A percentile compares a stretch with the other conserved stretches of the same genome.
Conservation (phyloP, 2,888 invertebrate species). For the Mimachlamys varia region DNA sequence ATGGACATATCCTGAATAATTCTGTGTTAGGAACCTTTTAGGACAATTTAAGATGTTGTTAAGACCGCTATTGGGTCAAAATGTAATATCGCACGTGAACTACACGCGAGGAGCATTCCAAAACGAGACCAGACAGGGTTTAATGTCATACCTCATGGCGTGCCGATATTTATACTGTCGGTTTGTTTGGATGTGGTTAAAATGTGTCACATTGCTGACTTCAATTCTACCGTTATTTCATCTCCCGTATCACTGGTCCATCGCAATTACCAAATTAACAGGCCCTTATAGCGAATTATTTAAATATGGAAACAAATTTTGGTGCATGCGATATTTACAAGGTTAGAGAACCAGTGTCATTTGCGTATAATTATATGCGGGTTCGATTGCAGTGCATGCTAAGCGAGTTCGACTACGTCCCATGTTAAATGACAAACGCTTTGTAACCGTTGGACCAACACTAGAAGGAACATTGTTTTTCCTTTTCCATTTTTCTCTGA, state of each 20-base stretch:
- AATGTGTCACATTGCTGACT: neutral
- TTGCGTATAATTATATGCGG: neutral
- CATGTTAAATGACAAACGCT: neutral
- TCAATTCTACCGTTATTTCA: neutral
- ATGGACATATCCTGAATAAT: too few relatives aligned
- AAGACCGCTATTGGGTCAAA: too few relatives aligned
- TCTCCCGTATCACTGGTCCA: neutral
- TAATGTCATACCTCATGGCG: too few relatives aligned
- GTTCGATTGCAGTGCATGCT: neutral
- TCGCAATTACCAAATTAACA: neutral
- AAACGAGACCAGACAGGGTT: too few relatives aligned
- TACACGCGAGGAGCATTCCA: too few relatives aligned
- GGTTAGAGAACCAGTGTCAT: neutral
- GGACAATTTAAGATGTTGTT: too few relatives aligned
- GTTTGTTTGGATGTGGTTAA: neutral
- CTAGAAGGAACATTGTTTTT: neutral
- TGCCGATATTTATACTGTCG: too few relatives aligned
- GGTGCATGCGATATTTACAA: neutral
- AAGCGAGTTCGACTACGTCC: neutral
- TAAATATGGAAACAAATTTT: too few relatives aligned
- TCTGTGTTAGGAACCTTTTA: too few relatives aligned
- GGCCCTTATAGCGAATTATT: neutral
- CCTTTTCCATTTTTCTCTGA: neutral
- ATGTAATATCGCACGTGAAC: too few relatives aligned
- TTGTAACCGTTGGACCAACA: neutral